Percentiles rank a stretch among this genome's conserved stretches.
These are phyloP conservation scores for Ormyrus pomaceus DNA, from an alignment of 2,888 invertebrate genomes.

Conservation along the genomic window DNA sequence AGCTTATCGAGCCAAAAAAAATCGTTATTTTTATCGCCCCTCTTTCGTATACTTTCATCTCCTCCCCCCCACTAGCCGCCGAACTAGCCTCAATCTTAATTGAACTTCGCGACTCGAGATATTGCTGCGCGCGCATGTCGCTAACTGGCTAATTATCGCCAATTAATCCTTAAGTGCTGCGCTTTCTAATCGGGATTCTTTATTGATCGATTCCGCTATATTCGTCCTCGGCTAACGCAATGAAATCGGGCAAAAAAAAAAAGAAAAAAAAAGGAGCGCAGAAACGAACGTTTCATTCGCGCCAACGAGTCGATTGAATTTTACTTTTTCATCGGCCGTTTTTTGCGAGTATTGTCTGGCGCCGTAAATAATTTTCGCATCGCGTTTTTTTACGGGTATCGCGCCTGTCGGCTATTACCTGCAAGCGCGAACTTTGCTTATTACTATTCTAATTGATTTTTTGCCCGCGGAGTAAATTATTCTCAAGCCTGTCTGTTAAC, in stretches of 20 bases:
- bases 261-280: too few species aligned
- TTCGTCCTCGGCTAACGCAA: conserved; percentile 29
- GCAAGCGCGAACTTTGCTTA: not conserved
- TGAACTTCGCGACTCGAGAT: conserved; percentile 54
- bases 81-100: conserved; percentile 43
- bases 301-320: conserved; percentile 11
- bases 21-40: conserved; percentile 1
- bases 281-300: not conserved
- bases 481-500: too few species aligned
- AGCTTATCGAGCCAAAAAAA: not conserved
- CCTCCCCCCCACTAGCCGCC: not conserved
- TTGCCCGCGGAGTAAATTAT: not conserved
- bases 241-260: not conserved
- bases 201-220: conserved; percentile 12
- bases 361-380: not conserved
- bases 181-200: conserved; percentile 56
- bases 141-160: conserved; percentile 51
- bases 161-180: conserved; percentile 55
- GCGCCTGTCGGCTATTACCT: not conserved
- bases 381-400: not conserved
- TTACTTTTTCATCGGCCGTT: not conserved
- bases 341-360: not conserved
- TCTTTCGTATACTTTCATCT: conserved; percentile 20
- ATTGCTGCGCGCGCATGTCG: conserved; percentile 32
- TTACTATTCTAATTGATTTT: conserved; percentile 21